Evolutionary conservation across 2,888 invertebrate genomes (phyloP).

Genomic region (Meganola albula): DNA sequence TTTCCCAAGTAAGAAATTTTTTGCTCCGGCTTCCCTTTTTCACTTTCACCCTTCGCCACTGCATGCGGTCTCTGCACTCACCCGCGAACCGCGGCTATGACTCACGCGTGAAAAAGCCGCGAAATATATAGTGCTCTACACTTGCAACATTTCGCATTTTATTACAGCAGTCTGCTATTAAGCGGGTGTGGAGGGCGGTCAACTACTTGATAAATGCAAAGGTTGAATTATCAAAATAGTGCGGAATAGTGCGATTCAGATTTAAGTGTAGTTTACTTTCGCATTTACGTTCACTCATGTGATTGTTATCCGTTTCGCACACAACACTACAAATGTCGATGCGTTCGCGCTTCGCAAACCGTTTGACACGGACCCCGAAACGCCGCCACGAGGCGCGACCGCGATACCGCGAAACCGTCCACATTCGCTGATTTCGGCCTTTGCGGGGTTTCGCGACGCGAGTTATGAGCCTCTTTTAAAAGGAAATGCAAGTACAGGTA

Average conservation of each 20-base stretch:
- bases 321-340: neutral
- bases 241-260: too few species aligned
- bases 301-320: neutral
- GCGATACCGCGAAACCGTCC: constrained; percentile 5
- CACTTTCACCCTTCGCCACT: too few species aligned
- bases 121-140: neutral
- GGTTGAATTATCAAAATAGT: too few species aligned
- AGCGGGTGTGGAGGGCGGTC: too few species aligned
- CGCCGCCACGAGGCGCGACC: constrained; percentile 1
- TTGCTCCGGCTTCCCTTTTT: too few species aligned
- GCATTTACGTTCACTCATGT: too few species aligned
- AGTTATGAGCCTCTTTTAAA: neutral
- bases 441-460: neutral
- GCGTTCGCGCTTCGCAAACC: constrained; percentile 4
- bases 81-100: neutral
- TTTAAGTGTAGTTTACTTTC: too few species aligned
- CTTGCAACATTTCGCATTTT: neutral
- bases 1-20: too few species aligned
- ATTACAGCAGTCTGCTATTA: too few species aligned
- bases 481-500: too few species aligned
- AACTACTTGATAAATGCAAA: too few species aligned
- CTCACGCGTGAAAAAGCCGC: neutral
- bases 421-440: constrained; percentile 3
- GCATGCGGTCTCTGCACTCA: neutral
- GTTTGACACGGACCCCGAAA: constrained; percentile 1